phyloP scores from a whole-genome alignment of 2,113 vertebrate genomes.

The Gambusia holbrooki region DNA sequence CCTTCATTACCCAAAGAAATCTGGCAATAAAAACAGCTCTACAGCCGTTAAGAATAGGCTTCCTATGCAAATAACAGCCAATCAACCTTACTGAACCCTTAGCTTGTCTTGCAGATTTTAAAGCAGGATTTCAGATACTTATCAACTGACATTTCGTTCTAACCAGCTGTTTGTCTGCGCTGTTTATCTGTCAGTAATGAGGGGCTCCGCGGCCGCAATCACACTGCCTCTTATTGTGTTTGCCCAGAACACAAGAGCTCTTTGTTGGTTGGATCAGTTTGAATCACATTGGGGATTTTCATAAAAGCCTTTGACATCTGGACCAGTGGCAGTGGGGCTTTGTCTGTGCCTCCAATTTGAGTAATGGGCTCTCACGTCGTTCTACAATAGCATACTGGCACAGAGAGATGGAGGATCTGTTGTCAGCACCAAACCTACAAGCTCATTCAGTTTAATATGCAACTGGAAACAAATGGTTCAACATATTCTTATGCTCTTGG shows the following conservation, averaged over 20 bases:
- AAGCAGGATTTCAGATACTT: slow-evolving; percentile 37
- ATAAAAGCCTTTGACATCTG: slow-evolving; percentile 73
- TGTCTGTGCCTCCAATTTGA: slow-evolving; percentile 74
- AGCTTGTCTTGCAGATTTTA: slow-evolving; percentile 26
- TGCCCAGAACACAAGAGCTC: slow-evolving; percentile 55
- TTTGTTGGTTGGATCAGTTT: slow-evolving; percentile 63
- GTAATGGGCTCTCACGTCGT: slow-evolving; percentile 64
- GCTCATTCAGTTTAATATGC: slow-evolving; percentile 34
- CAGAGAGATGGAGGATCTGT: slow-evolving; percentile 48
- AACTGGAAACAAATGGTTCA: slow-evolving; percentile 41
- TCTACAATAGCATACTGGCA: slow-evolving; percentile 57
- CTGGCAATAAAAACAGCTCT: slow-evolving; percentile 6
- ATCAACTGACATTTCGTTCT: slow-evolving; percentile 45
- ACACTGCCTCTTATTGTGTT: slow-evolving; percentile 59
- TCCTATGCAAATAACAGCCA: slow-evolving; percentile 13
- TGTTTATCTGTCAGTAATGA: slow-evolving; percentile 72
- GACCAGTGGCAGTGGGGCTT: slow-evolving; percentile 60
- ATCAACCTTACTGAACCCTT: slow-evolving; percentile 11
- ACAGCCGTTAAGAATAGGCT: slow-evolving; percentile 18
- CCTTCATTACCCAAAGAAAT: slow-evolving; percentile 16
- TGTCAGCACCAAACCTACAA: slow-evolving; percentile 36
- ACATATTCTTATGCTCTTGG: slow-evolving; percentile 28
- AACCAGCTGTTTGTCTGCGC: slow-evolving; percentile 57
- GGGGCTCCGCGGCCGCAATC: slow-evolving; percentile 59
- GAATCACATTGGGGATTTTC: slow-evolving; percentile 70